Base-by-base conservation (phyloP, 1,140 invertebrate genomes). In the Tribolium castaneum region DNA sequence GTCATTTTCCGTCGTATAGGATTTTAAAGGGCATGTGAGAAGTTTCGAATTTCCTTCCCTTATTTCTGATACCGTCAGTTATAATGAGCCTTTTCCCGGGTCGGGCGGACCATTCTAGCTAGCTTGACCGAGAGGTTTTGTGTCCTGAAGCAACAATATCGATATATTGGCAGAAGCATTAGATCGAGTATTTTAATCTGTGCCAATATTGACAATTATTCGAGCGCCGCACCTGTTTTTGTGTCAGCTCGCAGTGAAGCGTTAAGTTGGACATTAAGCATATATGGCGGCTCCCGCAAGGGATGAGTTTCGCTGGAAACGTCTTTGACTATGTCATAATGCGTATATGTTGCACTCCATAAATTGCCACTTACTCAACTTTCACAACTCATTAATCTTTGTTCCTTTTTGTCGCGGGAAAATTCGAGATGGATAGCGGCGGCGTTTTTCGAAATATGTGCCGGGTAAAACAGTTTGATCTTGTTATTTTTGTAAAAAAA, bases 341-440 rank as follows among this genome's bases (percentile, higher is more conserved):
- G 70, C 70, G 70, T 72, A 72, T 72, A 72, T 72, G 70, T 72
- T 72, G 70, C 70, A 72, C 70, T 39, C 6, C 70, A 72, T 50
- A 72, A 72, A 72, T 72, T 72, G 50, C 70, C 70, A 66, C 59
- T 66, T 66, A 66, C 59, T 66, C 59, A 35, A 66, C 30, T 66
- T 66, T 66, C 59, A 52, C 49, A 51, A 52, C 50, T 51, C 22
- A 73, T 52, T 54, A 35, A 73, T 73, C 52, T 73, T 73, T 54
- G 71, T 51, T 72, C 51, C 14, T 73, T 73, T 73, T 52, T 52
- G 49, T 7, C 54, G 14, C 45, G 30, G 14, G 45, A 66, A 14
- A 30, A 66, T 66, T 35, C 30, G 6, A 52, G 25, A 73, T 22
- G 13, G 30, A 73, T 73, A n/a, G 16, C 1, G 49, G 14, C 1